Evolutionary conservation across 1,140 invertebrate species (phyloP).

Genomic region (Papilio helenus): DNA sequence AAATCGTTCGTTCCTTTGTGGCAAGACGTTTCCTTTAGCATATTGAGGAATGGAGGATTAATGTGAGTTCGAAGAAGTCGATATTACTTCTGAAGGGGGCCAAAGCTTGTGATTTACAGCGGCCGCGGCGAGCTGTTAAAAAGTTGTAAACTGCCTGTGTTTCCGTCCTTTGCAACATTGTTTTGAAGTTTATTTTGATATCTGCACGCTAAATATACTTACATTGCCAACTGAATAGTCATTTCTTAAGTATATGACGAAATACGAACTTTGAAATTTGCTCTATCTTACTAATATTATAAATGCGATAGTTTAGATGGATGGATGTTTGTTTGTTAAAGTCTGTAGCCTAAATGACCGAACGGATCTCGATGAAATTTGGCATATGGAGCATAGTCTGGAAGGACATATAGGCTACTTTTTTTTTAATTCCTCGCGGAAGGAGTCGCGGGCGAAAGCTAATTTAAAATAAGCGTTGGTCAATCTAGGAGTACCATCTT

Average conservation of each 20-base stretch:
- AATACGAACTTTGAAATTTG: not conserved
- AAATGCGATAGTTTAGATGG: no score
- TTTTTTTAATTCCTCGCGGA: no score
- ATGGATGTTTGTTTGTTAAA: no score
- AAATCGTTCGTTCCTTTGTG: conserved; percentile 55
- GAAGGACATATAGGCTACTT: no score
- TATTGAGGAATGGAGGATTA: conserved; percentile 80
- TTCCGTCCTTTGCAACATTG: conserved; percentile 75
- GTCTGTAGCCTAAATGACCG: no score
- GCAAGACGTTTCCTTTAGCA: conserved; percentile 69
- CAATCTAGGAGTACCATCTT: no score
- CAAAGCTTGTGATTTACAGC: conserved; percentile 78
- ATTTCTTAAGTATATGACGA: not conserved
- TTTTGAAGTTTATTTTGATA: conserved; percentile 57
- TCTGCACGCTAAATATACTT: conserved; percentile 31
- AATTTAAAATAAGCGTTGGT: no score
- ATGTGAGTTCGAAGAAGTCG: conserved; percentile 80
- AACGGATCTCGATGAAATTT: no score
- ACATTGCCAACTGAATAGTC: not conserved
- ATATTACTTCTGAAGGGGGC: conserved; percentile 79
- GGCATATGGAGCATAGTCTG: no score
- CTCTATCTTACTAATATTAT: no score
- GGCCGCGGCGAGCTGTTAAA: conserved; percentile 72
- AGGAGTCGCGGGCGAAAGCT: no score
- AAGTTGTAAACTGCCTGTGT: conserved; percentile 81